These are phyloP conservation scores for Typhlichthys subterraneus DNA, from an alignment of 2,797 vertebrate genomes.

Conservation along the genomic window DNA sequence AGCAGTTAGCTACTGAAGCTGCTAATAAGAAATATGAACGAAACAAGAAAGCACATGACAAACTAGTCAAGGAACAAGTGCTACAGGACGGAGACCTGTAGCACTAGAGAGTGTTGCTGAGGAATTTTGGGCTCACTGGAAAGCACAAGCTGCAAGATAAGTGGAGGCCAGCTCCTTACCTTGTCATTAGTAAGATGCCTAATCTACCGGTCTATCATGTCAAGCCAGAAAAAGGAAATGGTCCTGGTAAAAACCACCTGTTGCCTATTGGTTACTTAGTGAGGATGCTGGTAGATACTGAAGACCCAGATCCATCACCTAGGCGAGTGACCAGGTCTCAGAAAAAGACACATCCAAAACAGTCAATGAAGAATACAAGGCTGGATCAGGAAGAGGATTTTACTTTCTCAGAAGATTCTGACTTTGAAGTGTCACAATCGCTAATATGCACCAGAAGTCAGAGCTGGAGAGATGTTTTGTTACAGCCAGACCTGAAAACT, in stretches of 20 bases:
- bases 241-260: conserved; percentile 16
- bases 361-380: not conserved
- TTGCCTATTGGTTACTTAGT: conserved; percentile 22
- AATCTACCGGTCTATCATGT: conserved; percentile 28
- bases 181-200: conserved; percentile 19
- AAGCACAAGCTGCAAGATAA: conserved; percentile 32
- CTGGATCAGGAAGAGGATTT: too few species aligned
- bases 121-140: conserved; percentile 20
- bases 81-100: conserved; percentile 17
- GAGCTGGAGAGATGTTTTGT: not conserved
- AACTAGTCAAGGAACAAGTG: conserved; percentile 6
- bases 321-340: not conserved
- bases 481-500: not conserved
- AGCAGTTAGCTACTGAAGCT: conserved; percentile 1
- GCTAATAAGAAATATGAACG: conserved; percentile 3
- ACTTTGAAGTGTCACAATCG: not conserved
- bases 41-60: conserved; percentile 25
- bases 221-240: conserved; percentile 13
- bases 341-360: not conserved
- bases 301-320: not conserved
- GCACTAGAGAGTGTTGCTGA: conserved; percentile 2
- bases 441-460: not conserved
- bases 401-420: not conserved
- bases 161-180: conserved; percentile 24
- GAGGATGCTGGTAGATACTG: not conserved